phyloP scores from a whole-genome alignment of 2,113 vertebrate genomes.

The Polyodon spathula region DNA sequence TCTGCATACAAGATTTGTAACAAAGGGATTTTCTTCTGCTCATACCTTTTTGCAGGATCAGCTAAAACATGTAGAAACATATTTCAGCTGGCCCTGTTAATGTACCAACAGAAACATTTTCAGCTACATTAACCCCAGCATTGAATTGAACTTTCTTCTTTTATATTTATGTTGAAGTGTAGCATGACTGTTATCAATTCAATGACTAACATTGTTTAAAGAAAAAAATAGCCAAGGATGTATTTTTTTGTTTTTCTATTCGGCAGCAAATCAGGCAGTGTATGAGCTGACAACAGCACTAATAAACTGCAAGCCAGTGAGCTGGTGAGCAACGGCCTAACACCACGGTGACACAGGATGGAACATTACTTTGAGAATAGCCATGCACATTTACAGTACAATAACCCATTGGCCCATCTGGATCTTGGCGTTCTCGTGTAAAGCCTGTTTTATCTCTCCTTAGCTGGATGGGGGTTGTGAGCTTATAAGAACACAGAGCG shows the following conservation, averaged over 20 bases:
- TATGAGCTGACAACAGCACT: slow-evolving; percentile 11
- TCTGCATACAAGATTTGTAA: no score
- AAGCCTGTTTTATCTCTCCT: slow-evolving; percentile 12
- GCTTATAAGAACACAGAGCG: neutral
- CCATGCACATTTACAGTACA: slow-evolving; percentile 4
- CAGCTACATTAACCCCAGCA: neutral
- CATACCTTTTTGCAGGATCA: no score
- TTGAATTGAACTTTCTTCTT: neutral
- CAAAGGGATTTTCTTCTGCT: no score
- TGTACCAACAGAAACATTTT: no score
- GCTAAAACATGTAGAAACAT: no score
- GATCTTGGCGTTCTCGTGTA: neutral
- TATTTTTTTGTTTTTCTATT: neutral
- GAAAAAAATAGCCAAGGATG: neutral
- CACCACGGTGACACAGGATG: slow-evolving; percentile 9
- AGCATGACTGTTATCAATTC: neutral
- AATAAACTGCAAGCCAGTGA: neutral
- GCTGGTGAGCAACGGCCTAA: slow-evolving; percentile 13
- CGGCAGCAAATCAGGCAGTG: neutral
- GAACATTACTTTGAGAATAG: slow-evolving; percentile 10
- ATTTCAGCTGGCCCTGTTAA: no score
- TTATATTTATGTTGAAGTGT: neutral
- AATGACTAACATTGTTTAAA: neutral
- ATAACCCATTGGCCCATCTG: slow-evolving; percentile 2
- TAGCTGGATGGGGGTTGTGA: neutral